Base-by-base conservation (phyloP, 2,113 vertebrate species). In the Nycticryphes semicollaris region DNA sequence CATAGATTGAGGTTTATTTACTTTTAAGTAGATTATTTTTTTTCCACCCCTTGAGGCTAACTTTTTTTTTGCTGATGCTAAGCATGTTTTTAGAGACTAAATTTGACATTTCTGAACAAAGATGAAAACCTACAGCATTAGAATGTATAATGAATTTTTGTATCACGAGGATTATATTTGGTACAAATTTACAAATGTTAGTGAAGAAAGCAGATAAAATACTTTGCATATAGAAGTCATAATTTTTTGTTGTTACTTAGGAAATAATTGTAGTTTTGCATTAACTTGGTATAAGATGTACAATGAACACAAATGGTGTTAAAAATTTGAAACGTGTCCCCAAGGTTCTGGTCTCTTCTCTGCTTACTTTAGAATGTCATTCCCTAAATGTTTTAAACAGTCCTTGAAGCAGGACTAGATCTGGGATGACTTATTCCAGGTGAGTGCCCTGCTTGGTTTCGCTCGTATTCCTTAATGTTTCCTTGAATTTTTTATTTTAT, bases 241-340 rank as follows among this genome's bases (percentile, higher is more conserved):
- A 86, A 28, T 2, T 39, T 76, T 60, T 67, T 80, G 7, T 41
- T 81, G 4, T 39, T 39, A 39, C 39, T 39, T 33, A 66, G 10
- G 14, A 80, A 18, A 10, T 74, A 18, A 11, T 62, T 86, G 33
- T 31, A 59, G 30, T 74, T 89, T 80, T 75, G 23, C 30, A 4
- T 74, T 87, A 47, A 41, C 5, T 51, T 89, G 21, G 2, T 41
- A 4, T 39, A 70, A 47, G 8, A 37, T 13, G 22, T 70, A 22
- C 6, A 66, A 0, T 17, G 4, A 21, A 51, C 1, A 7, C 13
- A 56, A 25, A 30, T 41, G 5, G n/a, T 48, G 23, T 4, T 86
- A 13, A 72, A 59, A 75, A 37, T 20, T 74, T 80, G 20, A 73
- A 81, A 88, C 63, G 18, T 0, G 3, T 77, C 50, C 17, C 4